Evolutionary conservation across 2,113 vertebrate genomes (phyloP), one percentile per base, ranked within the genome.

Genomic region (Ictidomys tridecemlineatus): DNA sequence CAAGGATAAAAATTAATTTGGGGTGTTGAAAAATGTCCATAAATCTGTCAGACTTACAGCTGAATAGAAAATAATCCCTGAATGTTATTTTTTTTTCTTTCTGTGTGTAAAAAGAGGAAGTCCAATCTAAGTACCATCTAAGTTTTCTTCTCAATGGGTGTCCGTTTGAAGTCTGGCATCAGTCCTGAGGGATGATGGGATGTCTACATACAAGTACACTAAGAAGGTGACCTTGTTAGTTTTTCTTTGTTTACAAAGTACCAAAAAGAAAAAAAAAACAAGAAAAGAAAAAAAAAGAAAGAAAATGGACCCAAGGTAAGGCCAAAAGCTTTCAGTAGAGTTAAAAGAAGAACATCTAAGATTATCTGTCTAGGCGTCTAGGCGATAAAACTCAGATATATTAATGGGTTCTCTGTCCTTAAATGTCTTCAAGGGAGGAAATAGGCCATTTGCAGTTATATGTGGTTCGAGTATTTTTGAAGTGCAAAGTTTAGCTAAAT

Each of bases 321-420:
- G 51, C 51, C 5, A 56, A 39, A 67, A 83, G 18, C 9, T 89
- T 96, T 91, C 70, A 63, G 61, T 51, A 20, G 48, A 85, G 39
- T 83, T 93, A 78, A 73, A 93, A 97, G 58, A 84, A 69, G 73
- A 72, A 89, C 74, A 83, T 11, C 69, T 94, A 73, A 73, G 48
- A 89, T 85, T 76, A 90, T n/a, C 30, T 67, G 26, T 56, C 42
- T 90, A 30, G 2, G 45, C 61, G 26, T 56, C 42, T 90, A 30
- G 2, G 45, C 61, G 89, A 85, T 51, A 93, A 82, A 94, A 73
- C 2, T 30, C 72, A 85, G 32, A 30, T 53, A 63, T 3, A 65
- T 48, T 39, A 70, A 74, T 70, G 26, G 39, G 12, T 65, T 84
- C 20, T 85, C 72, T 95, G 32, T 39, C 58, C 70, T 76, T 37